Evolutionary conservation across 2,888 invertebrate species (phyloP).

Genomic region (Lathronympha strigana): DNA sequence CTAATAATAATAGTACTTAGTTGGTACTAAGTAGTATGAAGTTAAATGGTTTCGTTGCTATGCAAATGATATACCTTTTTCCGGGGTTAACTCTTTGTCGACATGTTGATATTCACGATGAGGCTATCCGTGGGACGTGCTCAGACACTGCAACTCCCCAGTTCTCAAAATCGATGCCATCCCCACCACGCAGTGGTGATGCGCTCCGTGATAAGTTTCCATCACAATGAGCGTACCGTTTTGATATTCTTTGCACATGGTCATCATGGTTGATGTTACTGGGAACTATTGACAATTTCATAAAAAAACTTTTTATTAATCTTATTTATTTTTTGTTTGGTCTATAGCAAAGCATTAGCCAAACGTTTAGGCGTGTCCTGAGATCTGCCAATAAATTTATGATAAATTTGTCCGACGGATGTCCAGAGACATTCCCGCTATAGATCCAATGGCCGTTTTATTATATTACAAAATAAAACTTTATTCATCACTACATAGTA

Average conservation of each 20-base stretch:
- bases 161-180: conserved; percentile 2
- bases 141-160: background rate
- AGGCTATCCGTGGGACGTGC: background rate
- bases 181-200: conserved; percentile 2
- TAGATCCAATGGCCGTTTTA: too few species aligned
- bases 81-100: too few species aligned
- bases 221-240: conserved; percentile 4
- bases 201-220: conserved; percentile 6
- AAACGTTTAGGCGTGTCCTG: too few species aligned
- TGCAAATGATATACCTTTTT: too few species aligned
- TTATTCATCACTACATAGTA: too few species aligned
- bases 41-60: too few species aligned
- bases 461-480: too few species aligned
- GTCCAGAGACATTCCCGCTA: too few species aligned
- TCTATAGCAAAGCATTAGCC: background rate
- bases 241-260: conserved; percentile 8
- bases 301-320: background rate
- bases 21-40: too few species aligned
- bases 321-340: background rate
- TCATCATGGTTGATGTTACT: background rate
- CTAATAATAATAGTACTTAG: too few species aligned
- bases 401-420: too few species aligned
- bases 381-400: too few species aligned
- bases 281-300: background rate
- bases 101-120: conserved; percentile 6